Base-by-base conservation (phyloP, 2,888 invertebrate species). In the Pterostichus niger region DNA sequence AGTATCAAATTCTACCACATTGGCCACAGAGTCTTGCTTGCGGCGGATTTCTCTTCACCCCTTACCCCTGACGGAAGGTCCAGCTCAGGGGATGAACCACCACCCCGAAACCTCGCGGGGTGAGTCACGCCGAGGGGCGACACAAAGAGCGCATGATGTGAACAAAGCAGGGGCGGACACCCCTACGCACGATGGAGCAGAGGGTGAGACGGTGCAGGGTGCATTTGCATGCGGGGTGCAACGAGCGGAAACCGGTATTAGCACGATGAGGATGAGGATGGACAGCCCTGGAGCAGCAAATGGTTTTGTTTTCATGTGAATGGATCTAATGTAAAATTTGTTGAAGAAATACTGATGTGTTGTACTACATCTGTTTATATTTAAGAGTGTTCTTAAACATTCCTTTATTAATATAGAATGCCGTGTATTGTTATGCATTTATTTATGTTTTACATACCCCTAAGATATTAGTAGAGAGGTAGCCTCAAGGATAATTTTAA, bases 71-170 rank as follows among this genome's bases (percentile, higher is more conserved):
- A 24, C 59, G 77, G 59, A 77, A 35, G 77, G 77, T 77, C 77
- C 77, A 59, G 13, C 24, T 15, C 54, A 13, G 76, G 77, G 59
- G 33, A 40, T 59, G 59, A 77, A 77, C 59, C 6, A 40, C 40
- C 40, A 40, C 40, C 40, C 79, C 24, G 24, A 24, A 24, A 24
- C 24, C 64, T 44, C 61, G 61, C 52, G 52, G 80, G 52, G 82
- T 82, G 82, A 83, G 49, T 83, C 83, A 77, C 77, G 11, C 13
- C 52, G 24, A 44, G 54, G 40, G 52, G 17, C 35, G 64, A 83
- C 82, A 83, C 83, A 83, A 76, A 83, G 77, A 61, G 77, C 83
- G 52, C 81, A 40, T 83, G 61, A 82, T 82, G 83, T 33, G 83
- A 77, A 83, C 83, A 83, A 83, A 82, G 82, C 82, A 24, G 35